Conservation (phyloP, 2,888 invertebrate genomes). For the Oeneis ivallda region DNA sequence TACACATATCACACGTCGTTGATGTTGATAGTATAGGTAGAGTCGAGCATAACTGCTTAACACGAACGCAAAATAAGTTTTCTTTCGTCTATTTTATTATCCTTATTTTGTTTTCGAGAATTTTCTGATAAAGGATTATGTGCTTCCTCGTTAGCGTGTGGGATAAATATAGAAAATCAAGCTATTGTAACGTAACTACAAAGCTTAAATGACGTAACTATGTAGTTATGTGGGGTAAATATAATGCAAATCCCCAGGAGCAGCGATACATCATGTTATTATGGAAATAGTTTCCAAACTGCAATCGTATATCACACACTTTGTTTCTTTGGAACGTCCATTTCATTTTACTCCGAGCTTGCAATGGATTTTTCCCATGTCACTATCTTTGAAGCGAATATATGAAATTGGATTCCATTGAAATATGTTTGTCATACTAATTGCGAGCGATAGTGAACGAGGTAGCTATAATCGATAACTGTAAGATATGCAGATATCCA, state of each 20-base stretch:
- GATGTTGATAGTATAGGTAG: too few relatives aligned
- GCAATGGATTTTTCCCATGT: conserved; percentile 15
- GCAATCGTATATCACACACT: conserved; percentile 59
- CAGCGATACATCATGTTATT: conserved; percentile 54
- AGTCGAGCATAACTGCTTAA: too few relatives aligned
- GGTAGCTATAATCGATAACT: conserved; percentile 17
- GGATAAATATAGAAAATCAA: not conserved
- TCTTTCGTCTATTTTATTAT: not conserved
- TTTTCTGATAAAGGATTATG: not conserved
- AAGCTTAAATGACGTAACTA: too few relatives aligned
- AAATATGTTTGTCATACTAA: conserved; percentile 16
- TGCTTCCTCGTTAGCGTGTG: not conserved
- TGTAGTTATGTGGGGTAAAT: conserved; percentile 4
- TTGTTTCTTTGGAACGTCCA: conserved; percentile 57
- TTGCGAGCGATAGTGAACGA: conserved; percentile 1
- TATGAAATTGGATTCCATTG: conserved; percentile 15
- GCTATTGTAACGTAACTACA: too few relatives aligned
- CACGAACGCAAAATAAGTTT: too few relatives aligned
- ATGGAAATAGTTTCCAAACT: conserved; percentile 68
- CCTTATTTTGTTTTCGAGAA: not conserved
- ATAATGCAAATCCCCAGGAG: conserved; percentile 18
- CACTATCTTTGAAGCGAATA: conserved; percentile 15
- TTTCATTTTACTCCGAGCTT: conserved; percentile 46
- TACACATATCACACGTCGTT: too few relatives aligned
- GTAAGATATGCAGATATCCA: not conserved